phyloP scores from a whole-genome alignment of 2,113 vertebrate species.

The Brachypteracias leptosomus region DNA sequence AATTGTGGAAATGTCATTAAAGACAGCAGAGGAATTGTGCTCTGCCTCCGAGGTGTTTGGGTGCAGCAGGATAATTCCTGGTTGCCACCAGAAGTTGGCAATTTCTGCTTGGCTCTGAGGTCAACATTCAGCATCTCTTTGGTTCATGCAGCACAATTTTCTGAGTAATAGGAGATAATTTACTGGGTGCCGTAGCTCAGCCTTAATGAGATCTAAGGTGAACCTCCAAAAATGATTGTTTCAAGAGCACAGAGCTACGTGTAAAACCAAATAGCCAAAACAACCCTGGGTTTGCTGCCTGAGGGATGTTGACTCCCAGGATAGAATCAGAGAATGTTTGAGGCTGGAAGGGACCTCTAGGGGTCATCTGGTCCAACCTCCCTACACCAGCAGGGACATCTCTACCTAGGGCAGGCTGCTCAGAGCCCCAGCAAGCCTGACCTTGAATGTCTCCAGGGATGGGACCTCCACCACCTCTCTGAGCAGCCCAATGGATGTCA shows the following conservation, averaged over 20 bases:
- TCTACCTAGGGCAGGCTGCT: too few relatives aligned
- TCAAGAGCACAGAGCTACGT: background rate
- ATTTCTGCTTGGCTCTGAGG: constrained; percentile 41
- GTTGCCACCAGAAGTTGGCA: background rate
- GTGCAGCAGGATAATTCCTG: background rate
- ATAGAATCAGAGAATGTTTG: too few relatives aligned
- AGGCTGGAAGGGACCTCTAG: too few relatives aligned
- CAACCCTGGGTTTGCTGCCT: background rate
- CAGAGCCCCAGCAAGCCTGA: too few relatives aligned
- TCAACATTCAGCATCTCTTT: constrained; percentile 43
- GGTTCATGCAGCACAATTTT: constrained; percentile 24
- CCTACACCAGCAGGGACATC: too few relatives aligned
- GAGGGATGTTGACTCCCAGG: background rate
- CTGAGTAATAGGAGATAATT: constrained; percentile 25
- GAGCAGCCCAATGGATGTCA: too few relatives aligned
- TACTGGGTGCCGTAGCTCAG: constrained; percentile 7
- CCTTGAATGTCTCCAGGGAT: too few relatives aligned
- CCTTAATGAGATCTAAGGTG: constrained; percentile 9
- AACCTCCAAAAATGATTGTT: constrained; percentile 29
- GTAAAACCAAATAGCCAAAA: background rate
- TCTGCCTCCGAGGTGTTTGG: background rate
- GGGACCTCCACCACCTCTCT: too few relatives aligned
- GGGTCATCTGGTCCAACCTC: too few relatives aligned
- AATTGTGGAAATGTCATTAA: background rate
- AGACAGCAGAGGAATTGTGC: background rate